Evolutionary conservation across 2,113 vertebrate species (phyloP), one percentile per base, ranked within the genome.

Genomic region (Dasyurus viverrinus): DNA sequence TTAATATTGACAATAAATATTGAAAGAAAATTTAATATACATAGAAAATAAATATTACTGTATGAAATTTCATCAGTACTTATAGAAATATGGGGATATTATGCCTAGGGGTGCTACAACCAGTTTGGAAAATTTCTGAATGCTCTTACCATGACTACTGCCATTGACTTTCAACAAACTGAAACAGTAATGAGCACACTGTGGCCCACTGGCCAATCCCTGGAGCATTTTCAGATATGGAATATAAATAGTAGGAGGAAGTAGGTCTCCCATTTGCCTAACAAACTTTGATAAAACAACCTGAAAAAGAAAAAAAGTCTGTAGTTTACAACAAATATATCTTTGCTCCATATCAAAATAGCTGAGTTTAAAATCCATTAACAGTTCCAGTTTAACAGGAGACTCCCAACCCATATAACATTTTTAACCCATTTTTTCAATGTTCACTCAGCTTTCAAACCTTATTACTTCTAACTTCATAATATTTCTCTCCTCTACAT

Each of bases 241-340:
- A 94, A 99, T 99, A 96, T 99, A 99, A 96, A 99, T 99, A 24
- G 99, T 99, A 93, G 99, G 98, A 55, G 99, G 99, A 97, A 99
- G 98, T 48, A 99, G 98, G 97, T 99, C 99, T 94, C 99, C 99
- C 99, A 99, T 99, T 98, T 99, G 99, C 98, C 99, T 99, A 95
- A 99, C 99, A 98, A 99, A 99, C 98, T 99, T 99, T 53, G 99
- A 99, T 96, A 99, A 98, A 97, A 99, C 99, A 97, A 99, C 99
- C 99, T 99, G 96, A 89, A 98, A 98, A 54, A 98, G 52, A 94
- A 92, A 96, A 57, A 96, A 97, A 97, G 52, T 60, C 93, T 89
- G 93, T 50, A 89, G 27, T 94, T 97, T 96, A 94, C 8, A 91
- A 42, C 76, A 91, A 53, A 76, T 25, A 8, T n/a, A 94, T 48